Conservation (phyloP, 2,888 invertebrate species). For the Apamea anceps region DNA sequence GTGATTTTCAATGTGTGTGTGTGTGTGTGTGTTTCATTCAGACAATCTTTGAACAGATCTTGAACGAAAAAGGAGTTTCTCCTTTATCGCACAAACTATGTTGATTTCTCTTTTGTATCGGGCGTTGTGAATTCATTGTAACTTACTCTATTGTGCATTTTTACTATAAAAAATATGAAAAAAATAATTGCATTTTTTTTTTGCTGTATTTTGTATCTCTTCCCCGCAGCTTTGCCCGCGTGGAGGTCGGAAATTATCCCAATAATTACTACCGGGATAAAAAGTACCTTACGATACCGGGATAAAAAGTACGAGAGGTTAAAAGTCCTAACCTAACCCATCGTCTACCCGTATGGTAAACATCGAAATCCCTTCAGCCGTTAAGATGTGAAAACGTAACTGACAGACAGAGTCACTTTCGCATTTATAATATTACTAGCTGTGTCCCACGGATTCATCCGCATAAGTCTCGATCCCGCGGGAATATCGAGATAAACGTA, state of each 20-base stretch:
- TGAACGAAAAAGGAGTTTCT: slow-evolving; percentile 26
- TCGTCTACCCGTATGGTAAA: not conserved
- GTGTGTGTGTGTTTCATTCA: not conserved
- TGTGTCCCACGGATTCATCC: no score
- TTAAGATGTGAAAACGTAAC: not conserved
- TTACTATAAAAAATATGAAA: not conserved
- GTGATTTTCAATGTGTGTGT: slow-evolving; percentile 16
- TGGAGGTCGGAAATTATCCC: not conserved
- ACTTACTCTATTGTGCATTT: not conserved
- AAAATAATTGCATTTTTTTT: no score
- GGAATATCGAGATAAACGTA: no score
- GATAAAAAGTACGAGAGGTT: not conserved
- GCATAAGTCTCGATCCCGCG: no score
- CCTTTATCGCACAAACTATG: slow-evolving; percentile 22
- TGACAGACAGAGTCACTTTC: no score
- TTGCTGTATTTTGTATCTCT: not conserved
- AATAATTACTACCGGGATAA: not conserved
- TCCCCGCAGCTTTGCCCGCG: not conserved
- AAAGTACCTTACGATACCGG: no score
- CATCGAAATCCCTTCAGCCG: not conserved
- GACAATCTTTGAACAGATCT: slow-evolving; percentile 45
- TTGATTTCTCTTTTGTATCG: slow-evolving; percentile 19
- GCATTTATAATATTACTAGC: no score
- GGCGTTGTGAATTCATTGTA: not conserved
- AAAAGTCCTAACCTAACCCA: no score